Percentiles rank a stretch among this genome's conserved stretches.
Evolutionary conservation across 1,140 invertebrate species (phyloP).

Genomic region (Drosophila gunungcola): DNA sequence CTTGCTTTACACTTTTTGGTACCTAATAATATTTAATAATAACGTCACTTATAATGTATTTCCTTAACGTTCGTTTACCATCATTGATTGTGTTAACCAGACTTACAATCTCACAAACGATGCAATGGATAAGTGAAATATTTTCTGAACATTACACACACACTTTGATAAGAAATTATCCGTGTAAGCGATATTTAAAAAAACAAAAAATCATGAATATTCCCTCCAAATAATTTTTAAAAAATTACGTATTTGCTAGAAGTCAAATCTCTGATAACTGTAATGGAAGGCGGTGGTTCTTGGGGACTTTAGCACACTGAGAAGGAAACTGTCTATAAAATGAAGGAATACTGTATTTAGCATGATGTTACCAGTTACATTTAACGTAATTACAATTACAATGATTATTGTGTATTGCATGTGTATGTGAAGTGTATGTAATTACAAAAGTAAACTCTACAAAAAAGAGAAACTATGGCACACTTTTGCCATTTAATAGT

Average conservation of each 20-base stretch:
- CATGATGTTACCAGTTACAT: slow-evolving; percentile 80
- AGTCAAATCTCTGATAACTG: slow-evolving; percentile 72
- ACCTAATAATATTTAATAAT: slow-evolving; percentile 49
- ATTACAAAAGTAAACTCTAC: slow-evolving; percentile 66
- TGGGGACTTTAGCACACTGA: slow-evolving; percentile 48
- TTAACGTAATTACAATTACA: slow-evolving; percentile 76
- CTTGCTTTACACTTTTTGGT: slow-evolving; percentile 66
- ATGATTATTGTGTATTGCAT: slow-evolving; percentile 80
- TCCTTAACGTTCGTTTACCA: slow-evolving; percentile 35
- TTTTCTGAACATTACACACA: slow-evolving; percentile 52
- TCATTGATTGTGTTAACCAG: slow-evolving; percentile 38
- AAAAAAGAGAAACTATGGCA: slow-evolving; percentile 61
- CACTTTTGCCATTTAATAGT: slow-evolving; percentile 80
- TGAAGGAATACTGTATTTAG: slow-evolving; percentile 68
- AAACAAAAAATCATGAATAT: slow-evolving; percentile 79
- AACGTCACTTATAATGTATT: slow-evolving; percentile 49
- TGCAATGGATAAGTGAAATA: slow-evolving; percentile 37
- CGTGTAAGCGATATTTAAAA: slow-evolving; percentile 72
- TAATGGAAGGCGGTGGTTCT: slow-evolving; percentile 36
- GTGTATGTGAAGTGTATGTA: slow-evolving; percentile 80
- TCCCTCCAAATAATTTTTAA: slow-evolving; percentile 84
- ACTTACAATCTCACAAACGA: slow-evolving; percentile 38
- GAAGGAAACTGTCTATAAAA: slow-evolving; percentile 46
- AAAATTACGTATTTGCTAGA: slow-evolving; percentile 78
- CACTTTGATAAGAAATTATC: slow-evolving; percentile 61